Base-by-base conservation (phyloP, 64 coral and sea anemone species). In the Porites lutea region DNA sequence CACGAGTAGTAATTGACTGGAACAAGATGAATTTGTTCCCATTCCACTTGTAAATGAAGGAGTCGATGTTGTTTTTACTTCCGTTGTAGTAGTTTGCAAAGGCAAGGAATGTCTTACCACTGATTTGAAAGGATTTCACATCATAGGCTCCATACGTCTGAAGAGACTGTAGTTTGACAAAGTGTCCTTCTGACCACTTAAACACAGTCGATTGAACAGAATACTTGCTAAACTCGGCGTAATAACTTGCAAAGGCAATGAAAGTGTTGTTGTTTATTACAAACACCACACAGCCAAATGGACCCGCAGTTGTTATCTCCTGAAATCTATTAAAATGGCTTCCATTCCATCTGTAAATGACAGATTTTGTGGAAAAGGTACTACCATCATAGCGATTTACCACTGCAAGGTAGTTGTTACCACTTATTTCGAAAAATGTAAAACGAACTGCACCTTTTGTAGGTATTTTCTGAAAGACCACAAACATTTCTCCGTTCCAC, bases 1-100 rank as follows among this genome's bases (percentile, higher is more conserved):
- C 79, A 47, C 43, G 43, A 64, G 57, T 48, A 4, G 22, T 10
- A 21, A 83, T 27, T 1, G 13, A 10, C 16, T 83, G 79, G 14
- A 47, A 83, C 2, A 45, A 7, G 3, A 27, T 2, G 27, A 83
- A 83, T 3, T 8, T 48, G 18, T 13, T 46, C 3, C 58, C 79
- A 65, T 16, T 2, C 48, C 57, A 59, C 79, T 83, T 83, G 79
- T 66, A 83, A 4, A 83, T 46, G 23, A 65, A 48, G 12, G 79
- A 83, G 10, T 64, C 6, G 13, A 45, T 63, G 12, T 64, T 53
- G 21, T 64, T 46, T 47, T 63, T 83, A 13, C 8, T 83, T 15
- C 64, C 79, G 46, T 37, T 63, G 79, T n/a, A 83, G 22, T n/a
- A 11, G 59, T 83, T 83, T 18, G 79, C 58, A 18, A 83, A 48